Conservation (phyloP, 2,797 vertebrate species). For the Hyperoplus immaculatus region DNA sequence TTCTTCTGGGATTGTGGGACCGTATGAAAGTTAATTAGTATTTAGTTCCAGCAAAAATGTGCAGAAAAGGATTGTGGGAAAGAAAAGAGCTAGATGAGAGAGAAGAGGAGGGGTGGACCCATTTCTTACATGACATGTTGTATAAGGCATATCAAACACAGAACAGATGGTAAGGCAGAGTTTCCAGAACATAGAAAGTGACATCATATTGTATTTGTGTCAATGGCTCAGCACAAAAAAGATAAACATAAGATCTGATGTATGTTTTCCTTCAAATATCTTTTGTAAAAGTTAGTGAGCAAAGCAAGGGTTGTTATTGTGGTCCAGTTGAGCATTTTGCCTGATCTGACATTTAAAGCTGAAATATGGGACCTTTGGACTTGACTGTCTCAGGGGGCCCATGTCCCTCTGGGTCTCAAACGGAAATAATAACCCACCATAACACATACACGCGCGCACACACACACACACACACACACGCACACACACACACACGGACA, state of each 20-base stretch:
- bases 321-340: constrained; percentile 8
- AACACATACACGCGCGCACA: constrained; percentile 36
- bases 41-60: constrained; percentile 61
- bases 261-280: no score
- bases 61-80: constrained; percentile 42
- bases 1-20: constrained; percentile 59
- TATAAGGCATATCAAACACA: neutral
- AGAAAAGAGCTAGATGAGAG: neutral
- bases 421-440: constrained; percentile 68
- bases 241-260: no score
- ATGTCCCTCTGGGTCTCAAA: constrained; percentile 44
- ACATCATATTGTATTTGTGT: neutral
- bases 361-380: constrained; percentile 8
- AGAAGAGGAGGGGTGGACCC: neutral
- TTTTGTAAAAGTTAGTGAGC: neutral
- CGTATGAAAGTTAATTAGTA: constrained; percentile 76
- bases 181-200: constrained; percentile 31
- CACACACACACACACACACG: constrained; percentile 13
- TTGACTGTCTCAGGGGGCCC: constrained; percentile 24
- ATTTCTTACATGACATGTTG: neutral
- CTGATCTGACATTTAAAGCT: constrained; percentile 56
- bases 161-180: no score
- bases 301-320: constrained; percentile 6
- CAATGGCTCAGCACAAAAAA: no score
- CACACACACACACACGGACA: constrained; percentile 12